Percentiles rank a stretch among this genome's conserved stretches.
Conservation (phyloP, 2,888 invertebrate species). For the Lobophora halterata region DNA sequence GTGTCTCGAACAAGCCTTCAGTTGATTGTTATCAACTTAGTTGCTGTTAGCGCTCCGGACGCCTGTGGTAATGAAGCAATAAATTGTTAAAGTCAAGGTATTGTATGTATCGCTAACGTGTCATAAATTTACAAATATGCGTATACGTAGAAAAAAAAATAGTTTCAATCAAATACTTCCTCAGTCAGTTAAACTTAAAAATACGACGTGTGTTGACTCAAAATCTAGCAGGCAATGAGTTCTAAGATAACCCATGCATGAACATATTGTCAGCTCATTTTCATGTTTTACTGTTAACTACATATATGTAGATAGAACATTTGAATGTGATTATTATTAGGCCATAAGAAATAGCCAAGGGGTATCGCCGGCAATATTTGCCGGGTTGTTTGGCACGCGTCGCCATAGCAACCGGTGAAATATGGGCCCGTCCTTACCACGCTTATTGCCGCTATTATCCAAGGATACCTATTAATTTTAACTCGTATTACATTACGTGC, state of each 20-base stretch:
- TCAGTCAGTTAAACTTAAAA: no score
- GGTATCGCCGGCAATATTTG: slow-evolving; percentile 12
- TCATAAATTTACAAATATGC: no score
- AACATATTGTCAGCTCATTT: neutral
- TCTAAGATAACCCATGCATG: no score
- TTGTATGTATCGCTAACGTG: slow-evolving; percentile 51
- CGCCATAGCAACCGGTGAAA: slow-evolving; percentile 68
- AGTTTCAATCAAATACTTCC: no score
- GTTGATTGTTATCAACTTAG: slow-evolving; percentile 80
- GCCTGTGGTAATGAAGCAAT: slow-evolving; percentile 72
- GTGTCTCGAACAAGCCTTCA: slow-evolving; percentile 79
- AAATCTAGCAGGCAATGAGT: no score
- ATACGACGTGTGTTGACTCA: no score
- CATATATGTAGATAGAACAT: slow-evolving; percentile 6
- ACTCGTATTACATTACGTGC: slow-evolving; percentile 46
- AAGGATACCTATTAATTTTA: slow-evolving; percentile 68
- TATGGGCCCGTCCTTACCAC: slow-evolving; percentile 67
- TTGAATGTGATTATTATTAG: slow-evolving; percentile 17
- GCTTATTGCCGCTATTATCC: slow-evolving; percentile 67
- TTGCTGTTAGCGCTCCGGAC: slow-evolving; percentile 75
- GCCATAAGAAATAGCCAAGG: slow-evolving; percentile 21
- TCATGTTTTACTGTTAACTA: neutral
- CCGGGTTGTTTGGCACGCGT: slow-evolving; percentile 67
- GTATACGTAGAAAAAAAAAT: no score
- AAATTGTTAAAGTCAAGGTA: slow-evolving; percentile 65